Base-by-base conservation (phyloP, 1,140 invertebrate genomes). In the Littorina saxatilis region DNA sequence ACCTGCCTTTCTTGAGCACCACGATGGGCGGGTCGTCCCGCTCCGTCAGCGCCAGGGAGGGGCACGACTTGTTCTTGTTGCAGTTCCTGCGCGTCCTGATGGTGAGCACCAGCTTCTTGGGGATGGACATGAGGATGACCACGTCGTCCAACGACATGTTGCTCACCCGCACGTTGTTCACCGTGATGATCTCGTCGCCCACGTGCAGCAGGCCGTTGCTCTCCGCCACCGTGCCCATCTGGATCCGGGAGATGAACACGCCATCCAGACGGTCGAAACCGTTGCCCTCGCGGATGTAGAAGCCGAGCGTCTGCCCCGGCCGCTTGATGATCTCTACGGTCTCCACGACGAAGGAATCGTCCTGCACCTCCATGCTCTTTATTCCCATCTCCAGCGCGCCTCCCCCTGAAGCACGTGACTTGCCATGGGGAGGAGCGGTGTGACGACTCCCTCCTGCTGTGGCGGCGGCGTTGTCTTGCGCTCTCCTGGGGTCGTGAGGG, bases 291-390 rank as follows among this genome's bases (percentile, higher is more conserved):
- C 99, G 94, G 88, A 99, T 99, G 91, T 99, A 99, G 78, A 99
- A 95, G 61, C 99, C 99, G 74, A 99, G 94, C 9, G 98, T 99
- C 93, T 99, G 99, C 35, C 98, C 99, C 1, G 99, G 99, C 87
- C 98, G 95, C 93, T 99, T 99, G 82, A 99, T 98, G 89, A 99
- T 99, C 94, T 99, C 99, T 83, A 99, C 98, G 90, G 99, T 96
- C 93, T 99, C 96, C 70, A 98, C 96, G 85, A 95, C 88, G 73
- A 87, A 90, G 58, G 87, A 89, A 78, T 92, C 90, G 86, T 91
- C 90, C 84, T 90, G 85, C 70, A 90, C 87, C 78, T 89, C 88
- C 84, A 91, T 90, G 73, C 87, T 91, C 85, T 92, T 92, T 88
- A 92, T 92, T 80, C 91, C 90, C 91, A 92, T 92, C 80, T 92